Conservation (phyloP, 2,797 vertebrate genomes). For the Pseudopleuronectes americanus region DNA sequence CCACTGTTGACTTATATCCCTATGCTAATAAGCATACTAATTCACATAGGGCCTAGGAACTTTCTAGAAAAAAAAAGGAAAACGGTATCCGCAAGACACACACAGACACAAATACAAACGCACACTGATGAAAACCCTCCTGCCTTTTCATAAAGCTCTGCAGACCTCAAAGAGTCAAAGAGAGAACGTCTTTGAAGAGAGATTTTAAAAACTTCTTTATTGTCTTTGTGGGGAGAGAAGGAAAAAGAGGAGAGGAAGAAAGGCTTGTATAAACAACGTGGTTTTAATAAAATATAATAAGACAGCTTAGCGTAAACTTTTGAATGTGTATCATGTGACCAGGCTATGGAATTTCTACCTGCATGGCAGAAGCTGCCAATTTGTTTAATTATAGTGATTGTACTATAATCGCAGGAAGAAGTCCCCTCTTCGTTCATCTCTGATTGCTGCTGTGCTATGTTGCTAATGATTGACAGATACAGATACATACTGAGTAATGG, state of each 20-base stretch:
- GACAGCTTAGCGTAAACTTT: too few species aligned
- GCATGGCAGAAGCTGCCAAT: not conserved
- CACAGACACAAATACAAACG: conserved; percentile 35
- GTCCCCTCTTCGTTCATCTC: not conserved
- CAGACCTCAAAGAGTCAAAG: conserved; percentile 58
- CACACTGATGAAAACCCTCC: conserved; percentile 18
- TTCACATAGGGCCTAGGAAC: conserved; percentile 62
- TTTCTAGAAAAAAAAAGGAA: conserved; percentile 29
- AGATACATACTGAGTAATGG: not conserved
- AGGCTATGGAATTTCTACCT: not conserved
- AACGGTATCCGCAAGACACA: conserved; percentile 4
- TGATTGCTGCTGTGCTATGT: not conserved
- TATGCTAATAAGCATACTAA: conserved; percentile 86
- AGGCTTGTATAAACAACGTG: too few species aligned
- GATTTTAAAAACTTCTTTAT: conserved; percentile 30
- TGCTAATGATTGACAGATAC: not conserved
- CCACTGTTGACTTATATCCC: conserved; percentile 86
- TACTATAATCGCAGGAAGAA: not conserved
- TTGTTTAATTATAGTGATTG: not conserved
- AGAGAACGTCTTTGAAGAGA: conserved; percentile 45
- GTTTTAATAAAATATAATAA: too few species aligned
- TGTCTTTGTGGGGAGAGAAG: conserved; percentile 13
- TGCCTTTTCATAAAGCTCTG: conserved; percentile 56
- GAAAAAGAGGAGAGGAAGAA: not conserved
- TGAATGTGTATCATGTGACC: not conserved